phyloP scores from a whole-genome alignment of 2,888 invertebrate species.

The Callyntrura guangdongensis region DNA sequence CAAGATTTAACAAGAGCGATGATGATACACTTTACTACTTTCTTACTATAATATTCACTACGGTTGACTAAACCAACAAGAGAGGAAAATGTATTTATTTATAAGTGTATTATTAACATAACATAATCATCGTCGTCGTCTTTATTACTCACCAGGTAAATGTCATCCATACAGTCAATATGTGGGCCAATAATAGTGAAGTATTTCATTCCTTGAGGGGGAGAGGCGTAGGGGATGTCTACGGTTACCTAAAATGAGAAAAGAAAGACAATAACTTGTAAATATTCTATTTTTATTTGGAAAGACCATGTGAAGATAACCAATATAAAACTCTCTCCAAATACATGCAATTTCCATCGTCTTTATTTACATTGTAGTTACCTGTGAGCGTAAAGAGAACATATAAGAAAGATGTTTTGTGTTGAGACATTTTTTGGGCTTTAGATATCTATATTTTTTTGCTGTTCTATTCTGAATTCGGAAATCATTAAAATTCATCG shows the following conservation, averaged over 20 bases:
- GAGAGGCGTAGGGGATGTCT: slow-evolving; percentile 92
- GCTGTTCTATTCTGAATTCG: neutral
- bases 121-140: no score
- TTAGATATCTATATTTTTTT: neutral
- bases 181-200: slow-evolving; percentile 92
- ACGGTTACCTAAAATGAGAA: slow-evolving; percentile 87
- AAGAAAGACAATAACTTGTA: neutral
- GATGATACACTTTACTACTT: slow-evolving; percentile 14
- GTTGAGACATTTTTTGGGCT: no score
- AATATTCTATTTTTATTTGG: slow-evolving; percentile 13
- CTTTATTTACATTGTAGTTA: no score
- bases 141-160: slow-evolving; percentile 89
- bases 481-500: neutral
- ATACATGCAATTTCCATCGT: no score
- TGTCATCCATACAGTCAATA: slow-evolving; percentile 93
- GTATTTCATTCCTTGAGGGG: slow-evolving; percentile 93
- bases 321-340: no score
- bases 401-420: neutral
- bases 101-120: neutral
- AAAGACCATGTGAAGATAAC: no score
- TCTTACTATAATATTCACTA: slow-evolving; percentile 1
- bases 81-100: neutral
- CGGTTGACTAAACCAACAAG: neutral
- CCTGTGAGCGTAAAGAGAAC: no score
- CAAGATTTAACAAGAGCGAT: slow-evolving; percentile 3